Evolutionary conservation across 2,113 vertebrate species (phyloP).

Genomic region (Hymenochirus boettgeri): DNA sequence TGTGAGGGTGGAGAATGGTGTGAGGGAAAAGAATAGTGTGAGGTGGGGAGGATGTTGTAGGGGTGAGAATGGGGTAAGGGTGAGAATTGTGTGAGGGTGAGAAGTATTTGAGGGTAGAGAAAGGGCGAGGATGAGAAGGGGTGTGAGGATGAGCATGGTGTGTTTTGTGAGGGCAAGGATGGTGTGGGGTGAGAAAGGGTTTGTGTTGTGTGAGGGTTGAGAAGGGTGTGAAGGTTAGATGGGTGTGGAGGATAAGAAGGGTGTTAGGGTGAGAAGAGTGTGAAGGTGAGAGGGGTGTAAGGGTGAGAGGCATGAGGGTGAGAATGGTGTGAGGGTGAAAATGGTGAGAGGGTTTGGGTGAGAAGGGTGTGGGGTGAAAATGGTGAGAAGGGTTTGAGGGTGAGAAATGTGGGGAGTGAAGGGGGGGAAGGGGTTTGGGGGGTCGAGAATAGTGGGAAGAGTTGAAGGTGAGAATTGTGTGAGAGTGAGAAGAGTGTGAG

Average conservation of each 20-base stretch:
- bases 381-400: too few relatives aligned
- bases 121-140: background rate
- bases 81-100: too few relatives aligned
- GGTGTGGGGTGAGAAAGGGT: background rate
- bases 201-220: background rate
- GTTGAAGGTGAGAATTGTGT: rapidly evolving
- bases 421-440: rapidly evolving
- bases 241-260: background rate
- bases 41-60: background rate
- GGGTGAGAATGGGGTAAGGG: background rate
- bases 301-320: background rate
- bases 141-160: background rate
- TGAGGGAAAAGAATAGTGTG: background rate
- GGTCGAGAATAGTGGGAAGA: too few relatives aligned
- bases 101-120: background rate
- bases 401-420: too few relatives aligned
- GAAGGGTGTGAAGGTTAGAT: background rate
- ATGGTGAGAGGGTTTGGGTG: background rate
- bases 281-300: background rate
- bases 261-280: background rate
- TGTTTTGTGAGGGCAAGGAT: background rate
- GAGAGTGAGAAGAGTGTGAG: background rate
- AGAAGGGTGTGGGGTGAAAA: background rate
- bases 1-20: background rate
- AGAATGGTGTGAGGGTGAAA: too few relatives aligned